These are phyloP conservation scores for Perca flavescens DNA, from an alignment of 2,113 vertebrate species.

Conservation along the genomic window DNA sequence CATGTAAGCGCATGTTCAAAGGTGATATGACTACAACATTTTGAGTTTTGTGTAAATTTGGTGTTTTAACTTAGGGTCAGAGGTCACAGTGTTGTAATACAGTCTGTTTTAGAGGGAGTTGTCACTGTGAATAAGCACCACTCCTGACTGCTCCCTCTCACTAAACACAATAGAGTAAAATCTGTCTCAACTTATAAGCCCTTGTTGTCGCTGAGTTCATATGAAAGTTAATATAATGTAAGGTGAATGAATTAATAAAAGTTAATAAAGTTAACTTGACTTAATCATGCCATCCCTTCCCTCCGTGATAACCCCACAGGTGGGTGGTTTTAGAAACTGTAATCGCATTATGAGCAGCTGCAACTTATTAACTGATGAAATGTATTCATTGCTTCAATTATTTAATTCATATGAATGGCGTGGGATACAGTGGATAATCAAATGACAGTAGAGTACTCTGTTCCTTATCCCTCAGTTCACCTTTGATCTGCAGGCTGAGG, in stretches of 20 bases:
- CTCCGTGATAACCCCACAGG: conserved; percentile 1
- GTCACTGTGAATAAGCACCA: conserved; percentile 32
- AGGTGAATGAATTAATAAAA: not conserved
- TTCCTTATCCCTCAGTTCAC: conserved; percentile 2
- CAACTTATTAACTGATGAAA: conserved; percentile 15
- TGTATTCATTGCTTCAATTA: not conserved
- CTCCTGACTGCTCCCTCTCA: conserved; percentile 33
- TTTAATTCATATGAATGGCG: not conserved
- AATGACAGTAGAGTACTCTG: not conserved
- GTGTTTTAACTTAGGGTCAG: not conserved
- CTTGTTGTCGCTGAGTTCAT: not conserved
- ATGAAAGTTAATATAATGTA: not conserved
- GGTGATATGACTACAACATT: not conserved
- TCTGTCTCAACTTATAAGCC: conserved; percentile 7
- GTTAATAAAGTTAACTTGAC: too few relatives aligned
- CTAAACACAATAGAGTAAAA: conserved; percentile 25
- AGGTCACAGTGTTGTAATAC: conserved; percentile 20
- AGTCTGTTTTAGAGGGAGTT: not conserved
- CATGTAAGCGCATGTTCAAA: not conserved
- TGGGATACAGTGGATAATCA: not conserved
- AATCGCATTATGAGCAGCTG: not conserved
- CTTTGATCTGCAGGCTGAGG: conserved; percentile 53
- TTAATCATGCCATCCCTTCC: not conserved
- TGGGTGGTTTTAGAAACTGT: not conserved
- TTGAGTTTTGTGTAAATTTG: not conserved